phyloP scores from a whole-genome alignment of 2,888 invertebrate genomes.

The Mayetiola destructor region DNA sequence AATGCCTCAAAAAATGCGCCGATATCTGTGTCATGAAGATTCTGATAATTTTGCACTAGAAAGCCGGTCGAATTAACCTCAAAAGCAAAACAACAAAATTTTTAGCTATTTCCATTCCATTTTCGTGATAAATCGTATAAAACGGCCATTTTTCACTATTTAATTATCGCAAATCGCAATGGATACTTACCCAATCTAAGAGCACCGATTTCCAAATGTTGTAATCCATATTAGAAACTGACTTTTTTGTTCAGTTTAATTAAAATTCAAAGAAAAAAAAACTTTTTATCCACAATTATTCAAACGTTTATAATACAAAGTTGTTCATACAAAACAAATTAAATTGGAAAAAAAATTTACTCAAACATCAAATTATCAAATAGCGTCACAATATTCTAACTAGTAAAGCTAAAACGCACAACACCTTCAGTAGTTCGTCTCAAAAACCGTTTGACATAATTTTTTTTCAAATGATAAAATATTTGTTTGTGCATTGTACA shows the following conservation, averaged over 20 bases:
- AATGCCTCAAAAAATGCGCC: constrained; percentile 26
- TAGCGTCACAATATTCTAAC: too few species aligned
- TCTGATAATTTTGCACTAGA: constrained; percentile 22
- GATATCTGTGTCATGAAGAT: constrained; percentile 28
- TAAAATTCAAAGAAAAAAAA: too few species aligned
- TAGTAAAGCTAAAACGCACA: too few species aligned
- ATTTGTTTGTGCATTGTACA: too few species aligned
- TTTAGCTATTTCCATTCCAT: neutral
- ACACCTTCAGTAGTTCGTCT: too few species aligned
- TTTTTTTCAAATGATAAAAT: too few species aligned
- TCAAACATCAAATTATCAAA: too few species aligned
- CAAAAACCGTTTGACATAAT: too few species aligned
- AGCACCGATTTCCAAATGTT: constrained; percentile 24
- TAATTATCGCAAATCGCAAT: neutral
- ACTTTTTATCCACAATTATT: too few species aligned
- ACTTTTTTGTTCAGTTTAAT: neutral
- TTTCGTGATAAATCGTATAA: neutral
- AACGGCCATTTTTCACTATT: neutral
- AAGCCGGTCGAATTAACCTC: constrained; percentile 27
- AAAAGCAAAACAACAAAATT: neutral
- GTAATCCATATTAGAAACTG: neutral
- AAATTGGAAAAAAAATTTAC: too few species aligned
- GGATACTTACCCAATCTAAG: constrained; percentile 26
- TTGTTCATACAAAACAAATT: too few species aligned
- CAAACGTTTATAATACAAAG: too few species aligned